Conservation (phyloP, 53 echinoderm and acorn worm genomes). For the Hippasteria phrygiana region DNA sequence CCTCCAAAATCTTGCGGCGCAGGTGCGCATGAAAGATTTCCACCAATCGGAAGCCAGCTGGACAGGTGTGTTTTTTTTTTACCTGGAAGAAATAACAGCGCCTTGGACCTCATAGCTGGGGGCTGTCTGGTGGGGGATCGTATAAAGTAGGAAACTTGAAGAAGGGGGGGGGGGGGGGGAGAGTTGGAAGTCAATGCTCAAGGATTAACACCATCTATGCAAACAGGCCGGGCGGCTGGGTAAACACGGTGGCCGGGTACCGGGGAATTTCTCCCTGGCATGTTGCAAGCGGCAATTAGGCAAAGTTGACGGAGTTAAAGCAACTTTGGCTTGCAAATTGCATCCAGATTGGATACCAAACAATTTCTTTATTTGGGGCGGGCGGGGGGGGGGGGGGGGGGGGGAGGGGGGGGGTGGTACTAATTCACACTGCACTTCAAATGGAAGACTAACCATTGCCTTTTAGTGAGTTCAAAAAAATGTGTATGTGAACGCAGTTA, state of each 20-base stretch:
- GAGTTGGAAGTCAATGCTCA: conserved; percentile 10
- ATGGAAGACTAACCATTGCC: no score
- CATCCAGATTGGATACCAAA: background rate
- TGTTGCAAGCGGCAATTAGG: background rate
- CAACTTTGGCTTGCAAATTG: background rate
- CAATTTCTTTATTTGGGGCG: no score
- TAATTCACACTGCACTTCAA: no score
- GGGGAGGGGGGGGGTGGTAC: no score
- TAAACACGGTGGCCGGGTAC: background rate
- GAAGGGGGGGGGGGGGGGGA: background rate
- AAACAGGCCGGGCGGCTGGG: conserved; percentile 29
- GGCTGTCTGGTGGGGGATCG: background rate
- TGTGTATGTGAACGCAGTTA: no score
- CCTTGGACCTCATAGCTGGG: background rate
- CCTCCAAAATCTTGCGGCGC: background rate
- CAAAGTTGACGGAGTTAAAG: background rate
- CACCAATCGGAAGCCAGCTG: conserved; percentile 14
- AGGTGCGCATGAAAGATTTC: background rate
- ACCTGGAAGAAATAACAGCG: background rate
- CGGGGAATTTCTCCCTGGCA: background rate
- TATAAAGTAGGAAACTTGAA: background rate
- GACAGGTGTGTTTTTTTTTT: conserved; percentile 31
- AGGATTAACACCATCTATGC: conserved; percentile 41
- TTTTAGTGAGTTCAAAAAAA: no score
- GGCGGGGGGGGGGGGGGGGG: no score